Base-by-base conservation (phyloP, 2,888 invertebrate genomes). In the Pedicia rivosa region DNA sequence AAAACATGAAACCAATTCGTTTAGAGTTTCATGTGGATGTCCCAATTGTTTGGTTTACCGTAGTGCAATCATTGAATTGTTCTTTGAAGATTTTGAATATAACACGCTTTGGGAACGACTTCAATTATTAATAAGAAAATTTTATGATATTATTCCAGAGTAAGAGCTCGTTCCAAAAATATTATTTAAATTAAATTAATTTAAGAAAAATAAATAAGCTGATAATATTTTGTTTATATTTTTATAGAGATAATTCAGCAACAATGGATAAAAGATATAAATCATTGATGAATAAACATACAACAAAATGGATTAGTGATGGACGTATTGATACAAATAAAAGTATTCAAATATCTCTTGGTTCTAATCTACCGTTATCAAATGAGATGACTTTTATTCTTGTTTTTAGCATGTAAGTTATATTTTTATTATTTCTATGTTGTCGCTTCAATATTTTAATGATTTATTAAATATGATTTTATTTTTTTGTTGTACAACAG, bases 331-430 rank as follows among this genome's bases (percentile, higher is more conserved):
- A 40, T 32, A 34, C 20, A 5, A 40, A 36, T 24, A 38, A 36
- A 30, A 38, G 42, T 36, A 34, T 42, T 22, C 41, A 41, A 24
- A 32, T 40, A 14, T 40, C 40, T 19, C 35, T 42, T 24, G 38
- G 41, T 26, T 31, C 25, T 10, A 37, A 42, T 32, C 33, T 43
- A 20, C 40, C 44, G 19, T 20, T 44, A n/a, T 38, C 44, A 16
- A 44, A 44, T 34, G 40, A 42, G 32, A 39, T 38, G 40, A 41
- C 41, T 28, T 44, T 42, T 28, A 27, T 41, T 7, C 32, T 41
- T 14, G 40, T 41, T 4, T 42, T 42, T 13, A 44, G 33, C 30
- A 42, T 38, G 44, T 42, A 34, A 38, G 29, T 15, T 13, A 9
- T n/a, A 25, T n/a, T 25, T 25, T n/a, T 25, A 16, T 12, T 31